A percentile compares a stretch with the other conserved stretches of the same genome.
Conservation (phyloP, 2,888 invertebrate species). For the Macrostomum cliftonense region DNA sequence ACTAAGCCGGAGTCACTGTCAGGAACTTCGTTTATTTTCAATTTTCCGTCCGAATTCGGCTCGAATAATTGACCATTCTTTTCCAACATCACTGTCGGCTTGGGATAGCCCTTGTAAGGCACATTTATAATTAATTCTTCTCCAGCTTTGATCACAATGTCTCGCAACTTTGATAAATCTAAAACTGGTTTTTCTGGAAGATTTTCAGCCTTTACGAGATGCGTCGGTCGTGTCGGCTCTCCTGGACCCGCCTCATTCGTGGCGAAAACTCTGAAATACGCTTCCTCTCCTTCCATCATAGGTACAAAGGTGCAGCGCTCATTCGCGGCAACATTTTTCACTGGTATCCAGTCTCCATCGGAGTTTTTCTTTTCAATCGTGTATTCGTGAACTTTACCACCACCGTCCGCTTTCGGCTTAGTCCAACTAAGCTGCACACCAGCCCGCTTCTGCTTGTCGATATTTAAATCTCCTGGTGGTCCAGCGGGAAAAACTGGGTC, state of each 20-base stretch:
- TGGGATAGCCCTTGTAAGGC: no score
- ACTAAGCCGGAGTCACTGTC: no score
- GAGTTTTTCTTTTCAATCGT: constrained; percentile 32
- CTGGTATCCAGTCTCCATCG: constrained; percentile 76
- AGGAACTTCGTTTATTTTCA: no score
- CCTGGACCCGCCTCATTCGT: constrained; percentile 85
- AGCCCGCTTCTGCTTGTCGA: constrained; percentile 47
- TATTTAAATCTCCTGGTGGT: constrained; percentile 25
- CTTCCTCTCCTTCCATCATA: constrained; percentile 71
- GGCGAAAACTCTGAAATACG: constrained; percentile 81
- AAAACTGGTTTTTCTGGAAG: no score
- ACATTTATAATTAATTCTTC: no score
- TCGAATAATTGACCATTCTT: no score
- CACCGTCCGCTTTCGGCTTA: constrained; percentile 35
- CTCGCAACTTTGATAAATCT: no score
- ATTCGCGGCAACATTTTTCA: constrained; percentile 48
- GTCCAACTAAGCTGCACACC: constrained; percentile 50
- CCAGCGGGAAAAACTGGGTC: constrained; percentile 29
- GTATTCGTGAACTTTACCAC: constrained; percentile 33
- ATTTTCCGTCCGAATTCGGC: no score
- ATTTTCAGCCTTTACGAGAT: no score
- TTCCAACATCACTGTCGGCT: no score
- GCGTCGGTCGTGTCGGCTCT: constrained; percentile 39
- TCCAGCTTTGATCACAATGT: no score
- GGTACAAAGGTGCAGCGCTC: constrained; percentile 52